Conservation (phyloP, 2,888 invertebrate genomes). For the Belgica antarctica region DNA sequence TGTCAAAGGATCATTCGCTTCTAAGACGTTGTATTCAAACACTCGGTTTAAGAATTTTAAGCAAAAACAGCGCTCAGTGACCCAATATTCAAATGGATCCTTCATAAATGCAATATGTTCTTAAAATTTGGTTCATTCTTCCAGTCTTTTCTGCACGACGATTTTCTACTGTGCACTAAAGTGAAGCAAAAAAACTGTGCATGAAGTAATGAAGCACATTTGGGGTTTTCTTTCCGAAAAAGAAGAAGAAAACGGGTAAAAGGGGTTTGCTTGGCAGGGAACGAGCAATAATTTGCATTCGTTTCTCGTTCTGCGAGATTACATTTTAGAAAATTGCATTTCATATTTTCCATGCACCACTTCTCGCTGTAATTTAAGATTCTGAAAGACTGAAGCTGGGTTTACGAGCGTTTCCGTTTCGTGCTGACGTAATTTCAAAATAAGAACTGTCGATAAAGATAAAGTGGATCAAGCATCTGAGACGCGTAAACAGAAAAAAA, state of each 20-base stretch:
- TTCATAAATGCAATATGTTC: not conserved
- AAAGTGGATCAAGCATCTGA: slow-evolving; percentile 34
- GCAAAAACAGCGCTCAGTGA: not conserved
- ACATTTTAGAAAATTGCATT: slow-evolving; percentile 40
- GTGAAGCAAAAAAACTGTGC: not conserved
- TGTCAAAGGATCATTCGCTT: slow-evolving; percentile 9
- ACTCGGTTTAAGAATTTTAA: not conserved
- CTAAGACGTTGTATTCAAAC: no score
- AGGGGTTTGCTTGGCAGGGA: not conserved
- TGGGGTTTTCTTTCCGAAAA: slow-evolving; percentile 19
- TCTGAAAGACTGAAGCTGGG: no score
- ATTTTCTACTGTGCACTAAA: not conserved
- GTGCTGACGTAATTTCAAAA: slow-evolving; percentile 21
- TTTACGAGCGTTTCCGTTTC: not conserved
- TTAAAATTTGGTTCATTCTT: not conserved
- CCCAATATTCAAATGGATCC: slow-evolving; percentile 19
- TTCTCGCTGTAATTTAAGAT: not conserved
- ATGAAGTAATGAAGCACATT: slow-evolving; percentile 33
- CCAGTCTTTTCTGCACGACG: not conserved
- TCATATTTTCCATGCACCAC: not conserved
- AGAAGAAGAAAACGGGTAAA: not conserved
- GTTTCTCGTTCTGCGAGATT: slow-evolving; percentile 38
- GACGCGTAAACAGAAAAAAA: not conserved
- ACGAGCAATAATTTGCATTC: slow-evolving; percentile 37
- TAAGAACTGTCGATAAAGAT: not conserved